Evolutionary conservation across 2,797 vertebrate species (phyloP).

Genomic region (Rhyacichthys aspro): DNA sequence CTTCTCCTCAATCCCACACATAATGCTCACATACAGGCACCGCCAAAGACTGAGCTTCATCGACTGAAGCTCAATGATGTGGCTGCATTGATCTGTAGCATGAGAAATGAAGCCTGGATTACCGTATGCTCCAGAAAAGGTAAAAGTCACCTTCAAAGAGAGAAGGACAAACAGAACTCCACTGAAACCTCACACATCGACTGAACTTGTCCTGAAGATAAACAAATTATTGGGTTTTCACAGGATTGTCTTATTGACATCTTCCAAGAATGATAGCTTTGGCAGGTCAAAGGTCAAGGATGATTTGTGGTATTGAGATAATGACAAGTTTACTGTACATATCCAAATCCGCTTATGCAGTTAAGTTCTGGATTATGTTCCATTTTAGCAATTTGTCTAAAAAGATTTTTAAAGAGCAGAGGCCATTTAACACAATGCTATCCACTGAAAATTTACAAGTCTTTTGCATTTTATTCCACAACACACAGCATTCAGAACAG

Average conservation of each 20-base stretch:
- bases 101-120: conserved; percentile 29
- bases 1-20: conserved; percentile 62
- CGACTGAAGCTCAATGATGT: conserved; percentile 39
- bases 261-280: conserved; percentile 18
- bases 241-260: conserved; percentile 44
- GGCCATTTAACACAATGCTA: too few species aligned
- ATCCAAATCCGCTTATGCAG: too few species aligned
- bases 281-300: conserved; percentile 48
- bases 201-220: conserved; percentile 25
- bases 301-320: conserved; percentile 20
- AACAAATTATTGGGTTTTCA: conserved; percentile 44
- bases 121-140: conserved; percentile 26
- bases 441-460: too few species aligned
- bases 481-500: too few species aligned
- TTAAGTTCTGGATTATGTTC: not conserved
- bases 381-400: conserved; percentile 3
- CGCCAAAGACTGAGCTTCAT: conserved; percentile 25
- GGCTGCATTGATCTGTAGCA: conserved; percentile 47
- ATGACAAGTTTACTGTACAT: conserved; percentile 25
- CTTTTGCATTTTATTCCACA: too few species aligned
- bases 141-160: conserved; percentile 39
- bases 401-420: too few species aligned
- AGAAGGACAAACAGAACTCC: conserved; percentile 48
- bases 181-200: conserved; percentile 13
- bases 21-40: conserved; percentile 59